Base-by-base conservation (phyloP, 2,888 invertebrate species). In the Mimumesa dahlbomi region DNA sequence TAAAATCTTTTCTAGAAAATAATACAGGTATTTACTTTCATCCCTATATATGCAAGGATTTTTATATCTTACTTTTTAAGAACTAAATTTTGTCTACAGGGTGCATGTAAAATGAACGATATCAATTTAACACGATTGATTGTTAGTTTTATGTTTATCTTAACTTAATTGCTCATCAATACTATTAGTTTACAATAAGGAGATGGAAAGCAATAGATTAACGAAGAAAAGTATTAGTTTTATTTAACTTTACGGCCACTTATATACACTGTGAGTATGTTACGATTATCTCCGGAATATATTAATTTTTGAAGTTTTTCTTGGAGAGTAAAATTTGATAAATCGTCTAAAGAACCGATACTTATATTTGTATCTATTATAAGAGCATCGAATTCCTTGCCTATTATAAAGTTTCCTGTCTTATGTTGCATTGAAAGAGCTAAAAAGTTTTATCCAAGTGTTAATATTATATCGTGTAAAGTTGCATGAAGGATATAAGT, bases 331-430 rank as follows among this genome's bases (percentile, higher is more conserved):
- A 92, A 91, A 11, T 91, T 89, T 21, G 84, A 65, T 50, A 93
- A 91, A 72, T 91, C 89, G 77, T 93, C 92, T 16, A 92, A 88
- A 2, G 91, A 90, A 6, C 92, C 90, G 9, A 88, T 85, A 11
- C 87, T 62, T 11, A 90, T 84, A 77, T 91, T 91, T n/a, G 94
- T 91, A 82, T 96, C 94, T 25, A 97, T 90, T 0, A 96, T 81
- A 0, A 98, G 90, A 0, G 97, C 97, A 90, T 98, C 98, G 82
- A 98, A 97, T 59, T 95, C 93, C 88, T 97, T 97, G 16, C 95
- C 96, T 3, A 92, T 88, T 76, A 92, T 90, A 82, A 98, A 96
- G 89, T 94, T 96, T 13, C 97, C 97, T 50, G 95, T 93, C 82
- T 92, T 90, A 40, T 94, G 88, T n/a, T 93, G 94, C 73, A 97